phyloP scores from a whole-genome alignment of 2,797 vertebrate species.

The Dendrocincla fuliginosa region DNA sequence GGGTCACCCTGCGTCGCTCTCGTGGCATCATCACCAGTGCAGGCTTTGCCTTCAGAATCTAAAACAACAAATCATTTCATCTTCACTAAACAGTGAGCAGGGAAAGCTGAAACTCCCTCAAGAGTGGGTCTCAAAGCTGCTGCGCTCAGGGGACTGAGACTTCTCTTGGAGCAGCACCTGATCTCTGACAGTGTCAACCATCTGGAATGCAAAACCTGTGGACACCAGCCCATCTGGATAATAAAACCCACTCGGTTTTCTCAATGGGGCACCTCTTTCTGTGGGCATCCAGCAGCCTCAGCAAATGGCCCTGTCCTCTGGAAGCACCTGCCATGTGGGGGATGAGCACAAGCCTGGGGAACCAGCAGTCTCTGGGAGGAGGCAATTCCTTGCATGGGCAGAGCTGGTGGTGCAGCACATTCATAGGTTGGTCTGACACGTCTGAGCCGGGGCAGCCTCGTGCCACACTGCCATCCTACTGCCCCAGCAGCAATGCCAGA shows the following conservation, averaged over 20 bases:
- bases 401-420: fast-evolving
- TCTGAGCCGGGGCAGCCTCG: neutral
- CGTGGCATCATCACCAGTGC: conserved; percentile 44
- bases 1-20: conserved; percentile 53
- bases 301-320: neutral
- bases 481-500: neutral
- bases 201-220: neutral
- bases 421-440: neutral
- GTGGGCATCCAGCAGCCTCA: neutral
- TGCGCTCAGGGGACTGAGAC: neutral
- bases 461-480: fast-evolving
- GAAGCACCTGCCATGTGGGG: neutral
- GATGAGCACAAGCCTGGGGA: neutral
- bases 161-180: neutral
- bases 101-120: neutral
- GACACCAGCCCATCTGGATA: neutral
- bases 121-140: neutral
- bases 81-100: neutral
- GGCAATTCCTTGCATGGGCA: neutral
- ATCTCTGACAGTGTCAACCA: neutral
- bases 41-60: conserved; percentile 75
- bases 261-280: neutral
- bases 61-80: conserved; percentile 33
- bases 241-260: neutral
- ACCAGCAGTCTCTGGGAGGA: neutral